phyloP scores from a whole-genome alignment of 2,888 invertebrate genomes.

The Mongoloraphidia duomilia region DNA sequence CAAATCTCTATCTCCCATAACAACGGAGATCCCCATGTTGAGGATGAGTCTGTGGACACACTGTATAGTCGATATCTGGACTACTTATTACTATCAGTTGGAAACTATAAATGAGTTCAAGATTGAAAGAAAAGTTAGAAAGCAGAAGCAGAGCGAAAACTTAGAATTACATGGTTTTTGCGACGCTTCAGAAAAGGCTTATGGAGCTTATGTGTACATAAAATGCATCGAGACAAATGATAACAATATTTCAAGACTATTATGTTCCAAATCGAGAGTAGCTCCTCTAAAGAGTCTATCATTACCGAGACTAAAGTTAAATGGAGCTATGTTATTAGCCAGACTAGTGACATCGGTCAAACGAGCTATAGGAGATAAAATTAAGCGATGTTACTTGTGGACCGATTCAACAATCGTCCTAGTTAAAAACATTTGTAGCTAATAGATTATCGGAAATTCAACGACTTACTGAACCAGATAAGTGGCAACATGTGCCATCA shows the following conservation, averaged over 20 bases:
- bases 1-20: too few relatives aligned
- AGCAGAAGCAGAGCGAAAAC: too few relatives aligned
- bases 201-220: too few relatives aligned
- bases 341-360: constrained; percentile 10
- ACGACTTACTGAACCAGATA: constrained; percentile 3
- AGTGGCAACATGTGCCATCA: constrained; percentile 16
- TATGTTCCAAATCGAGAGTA: too few relatives aligned
- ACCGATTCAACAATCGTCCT: constrained; percentile 17
- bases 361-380: constrained; percentile 4
- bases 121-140: constrained; percentile 9
- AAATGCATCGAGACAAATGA: too few relatives aligned
- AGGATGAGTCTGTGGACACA: too few relatives aligned
- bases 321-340: constrained; percentile 12
- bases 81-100: constrained; percentile 3
- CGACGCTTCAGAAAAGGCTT: too few relatives aligned
- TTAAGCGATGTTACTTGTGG: constrained; percentile 11
- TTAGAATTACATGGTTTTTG: too few relatives aligned
- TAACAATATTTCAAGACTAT: too few relatives aligned
- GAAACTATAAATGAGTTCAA: constrained; percentile 7
- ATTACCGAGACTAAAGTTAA: constrained; percentile 12
- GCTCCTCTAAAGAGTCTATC: constrained; percentile 11
- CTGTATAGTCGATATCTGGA: constrained; percentile 8
- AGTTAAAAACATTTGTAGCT: constrained; percentile 18
- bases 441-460: constrained; percentile 17
- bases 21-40: too few relatives aligned